These are phyloP conservation scores for Clarias fuscus DNA, from an alignment of 2,797 vertebrate genomes.

Conservation along the genomic window DNA sequence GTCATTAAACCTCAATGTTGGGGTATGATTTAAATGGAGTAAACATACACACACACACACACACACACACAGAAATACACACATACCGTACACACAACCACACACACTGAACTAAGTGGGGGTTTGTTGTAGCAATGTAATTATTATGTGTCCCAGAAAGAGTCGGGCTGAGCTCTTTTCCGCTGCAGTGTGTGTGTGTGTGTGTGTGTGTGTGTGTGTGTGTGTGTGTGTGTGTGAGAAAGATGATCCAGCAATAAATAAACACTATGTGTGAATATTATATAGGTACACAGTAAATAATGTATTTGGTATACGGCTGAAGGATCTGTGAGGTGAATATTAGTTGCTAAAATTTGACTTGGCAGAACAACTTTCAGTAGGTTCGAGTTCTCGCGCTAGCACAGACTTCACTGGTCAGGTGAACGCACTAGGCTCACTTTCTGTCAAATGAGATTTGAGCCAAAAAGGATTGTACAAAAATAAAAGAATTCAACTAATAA, in stretches of 20 bases:
- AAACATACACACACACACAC: constrained; percentile 21
- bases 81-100: constrained; percentile 6
- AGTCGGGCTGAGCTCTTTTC: not conserved
- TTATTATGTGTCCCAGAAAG: not conserved
- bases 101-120: constrained; percentile 5
- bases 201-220: constrained; percentile 3
- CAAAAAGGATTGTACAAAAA: too few relatives aligned
- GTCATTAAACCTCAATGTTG: constrained; percentile 31
- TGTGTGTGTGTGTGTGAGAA: not conserved
- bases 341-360: too few relatives aligned
- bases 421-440: too few relatives aligned
- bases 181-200: not conserved
- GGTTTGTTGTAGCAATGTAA: not conserved
- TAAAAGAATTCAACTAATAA: too few relatives aligned
- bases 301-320: not conserved
- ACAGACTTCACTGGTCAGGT: too few relatives aligned
- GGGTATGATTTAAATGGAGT: constrained; percentile 38
- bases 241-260: not conserved
- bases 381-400: too few relatives aligned
- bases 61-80: not conserved
- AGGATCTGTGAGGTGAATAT: too few relatives aligned
- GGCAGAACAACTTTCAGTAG: too few relatives aligned
- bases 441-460: too few relatives aligned
- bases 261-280: not conserved
- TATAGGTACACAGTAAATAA: not conserved